Evolutionary conservation across 2,888 invertebrate species (phyloP).

Genomic region (Dynastes grantii): DNA sequence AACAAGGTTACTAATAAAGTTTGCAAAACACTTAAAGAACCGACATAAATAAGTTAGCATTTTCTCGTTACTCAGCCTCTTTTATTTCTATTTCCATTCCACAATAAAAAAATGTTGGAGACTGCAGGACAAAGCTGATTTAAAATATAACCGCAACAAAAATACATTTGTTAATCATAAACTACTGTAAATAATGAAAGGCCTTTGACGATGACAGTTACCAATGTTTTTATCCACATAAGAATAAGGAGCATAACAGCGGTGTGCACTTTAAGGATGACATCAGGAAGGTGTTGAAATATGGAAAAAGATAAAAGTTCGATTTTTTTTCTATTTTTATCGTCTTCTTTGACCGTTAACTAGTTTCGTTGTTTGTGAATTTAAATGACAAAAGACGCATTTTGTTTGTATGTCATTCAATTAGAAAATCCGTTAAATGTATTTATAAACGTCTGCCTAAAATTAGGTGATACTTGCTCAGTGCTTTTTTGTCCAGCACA

Average conservation of each 20-base stretch:
- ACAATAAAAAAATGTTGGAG: neutral
- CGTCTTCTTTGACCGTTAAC: too few relatives aligned
- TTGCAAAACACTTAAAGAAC: slow-evolving; percentile 23
- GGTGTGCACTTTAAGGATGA: neutral
- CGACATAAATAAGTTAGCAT: slow-evolving; percentile 9
- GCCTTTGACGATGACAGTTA: neutral
- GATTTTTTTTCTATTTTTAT: too few relatives aligned
- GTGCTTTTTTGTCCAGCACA: too few relatives aligned
- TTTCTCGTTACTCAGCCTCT: slow-evolving; percentile 8
- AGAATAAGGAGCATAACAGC: neutral
- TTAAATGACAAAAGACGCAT: too few relatives aligned
- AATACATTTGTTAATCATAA: slow-evolving; percentile 12
- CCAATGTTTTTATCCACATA: slow-evolving; percentile 3
- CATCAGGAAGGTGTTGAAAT: neutral
- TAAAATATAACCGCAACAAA: neutral
- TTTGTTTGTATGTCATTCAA: too few relatives aligned
- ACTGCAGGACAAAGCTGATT: neutral
- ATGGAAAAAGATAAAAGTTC: too few relatives aligned
- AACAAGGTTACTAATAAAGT: slow-evolving; percentile 40
- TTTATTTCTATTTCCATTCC: slow-evolving; percentile 19
- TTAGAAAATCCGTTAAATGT: too few relatives aligned
- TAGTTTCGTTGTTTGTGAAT: too few relatives aligned
- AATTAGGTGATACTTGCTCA: too few relatives aligned
- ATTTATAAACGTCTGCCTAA: too few relatives aligned
- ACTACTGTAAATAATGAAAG: neutral